phyloP scores from a whole-genome alignment of 2,113 vertebrate species.

The Hypocryptadius cinnamomeus region DNA sequence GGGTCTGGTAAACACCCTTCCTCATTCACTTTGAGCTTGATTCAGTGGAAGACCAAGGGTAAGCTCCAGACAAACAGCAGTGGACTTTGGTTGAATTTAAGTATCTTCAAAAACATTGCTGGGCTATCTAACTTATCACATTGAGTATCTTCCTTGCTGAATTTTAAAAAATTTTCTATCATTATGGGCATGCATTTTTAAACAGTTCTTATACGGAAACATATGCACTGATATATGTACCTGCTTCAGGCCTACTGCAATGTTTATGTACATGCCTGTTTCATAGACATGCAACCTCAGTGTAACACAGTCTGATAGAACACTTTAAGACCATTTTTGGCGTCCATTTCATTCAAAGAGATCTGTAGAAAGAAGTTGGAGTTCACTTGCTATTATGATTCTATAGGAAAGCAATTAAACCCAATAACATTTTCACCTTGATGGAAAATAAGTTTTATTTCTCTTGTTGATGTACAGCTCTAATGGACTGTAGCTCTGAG shows the following conservation, averaged over 20 bases:
- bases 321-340: background rate
- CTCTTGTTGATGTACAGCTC: background rate
- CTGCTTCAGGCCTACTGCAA: background rate
- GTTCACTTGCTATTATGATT: background rate
- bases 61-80: background rate
- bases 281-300: background rate
- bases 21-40: background rate
- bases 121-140: background rate
- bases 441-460: background rate
- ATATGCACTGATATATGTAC: background rate
- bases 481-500: accelerated
- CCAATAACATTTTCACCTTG: background rate
- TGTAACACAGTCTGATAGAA: background rate
- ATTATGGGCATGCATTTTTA: background rate
- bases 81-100: background rate
- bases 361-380: background rate
- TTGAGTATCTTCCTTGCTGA: background rate
- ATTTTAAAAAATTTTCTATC: background rate
- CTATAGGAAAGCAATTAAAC: background rate
- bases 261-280: accelerated
- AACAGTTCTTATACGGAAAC: background rate
- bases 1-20: background rate
- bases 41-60: background rate
- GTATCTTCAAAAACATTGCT: background rate
- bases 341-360: background rate